Percentiles rank a stretch among this genome's conserved stretches.
Evolutionary conservation across 2,797 vertebrate genomes (phyloP).

Genomic region (Chaenodraco wilsoni): DNA sequence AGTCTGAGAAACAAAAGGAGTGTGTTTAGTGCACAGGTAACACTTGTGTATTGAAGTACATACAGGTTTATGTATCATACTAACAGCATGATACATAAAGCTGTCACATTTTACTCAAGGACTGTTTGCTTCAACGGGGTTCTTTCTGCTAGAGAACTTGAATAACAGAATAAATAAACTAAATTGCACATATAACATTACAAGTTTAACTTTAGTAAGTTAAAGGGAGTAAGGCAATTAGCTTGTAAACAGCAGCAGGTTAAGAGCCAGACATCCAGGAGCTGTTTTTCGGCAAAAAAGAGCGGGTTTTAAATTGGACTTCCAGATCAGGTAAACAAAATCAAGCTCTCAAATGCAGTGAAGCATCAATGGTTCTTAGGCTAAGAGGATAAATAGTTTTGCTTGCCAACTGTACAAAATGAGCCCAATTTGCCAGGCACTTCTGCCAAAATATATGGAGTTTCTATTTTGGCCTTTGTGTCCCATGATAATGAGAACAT

Average conservation of each 20-base stretch:
- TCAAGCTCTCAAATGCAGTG: background rate
- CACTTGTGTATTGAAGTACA: background rate
- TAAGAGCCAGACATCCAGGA: too few species aligned
- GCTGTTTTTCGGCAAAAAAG: too few species aligned
- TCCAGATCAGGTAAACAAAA: too few species aligned
- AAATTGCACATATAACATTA: too few species aligned
- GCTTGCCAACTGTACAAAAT: slow-evolving; percentile 27
- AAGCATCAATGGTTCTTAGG: background rate
- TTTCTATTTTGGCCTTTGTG: slow-evolving; percentile 28
- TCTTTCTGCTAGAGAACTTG: too few species aligned
- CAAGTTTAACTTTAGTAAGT: too few species aligned
- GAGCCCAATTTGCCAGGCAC: slow-evolving; percentile 7
- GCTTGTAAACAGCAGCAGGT: too few species aligned
- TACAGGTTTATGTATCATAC: background rate
- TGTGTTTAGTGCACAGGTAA: background rate
- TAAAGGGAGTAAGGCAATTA: too few species aligned
- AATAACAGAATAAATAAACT: too few species aligned
- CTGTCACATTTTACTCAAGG: background rate
- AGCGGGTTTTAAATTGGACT: too few species aligned
- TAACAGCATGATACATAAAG: background rate
- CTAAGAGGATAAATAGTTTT: slow-evolving; percentile 24
- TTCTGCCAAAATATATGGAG: slow-evolving; percentile 33
- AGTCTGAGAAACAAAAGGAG: slow-evolving; percentile 1
- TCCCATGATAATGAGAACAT: slow-evolving; percentile 21
- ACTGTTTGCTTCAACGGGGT: background rate